phyloP scores from a whole-genome alignment of 2,797 vertebrate genomes.

The Cuniculus paca region DNA sequence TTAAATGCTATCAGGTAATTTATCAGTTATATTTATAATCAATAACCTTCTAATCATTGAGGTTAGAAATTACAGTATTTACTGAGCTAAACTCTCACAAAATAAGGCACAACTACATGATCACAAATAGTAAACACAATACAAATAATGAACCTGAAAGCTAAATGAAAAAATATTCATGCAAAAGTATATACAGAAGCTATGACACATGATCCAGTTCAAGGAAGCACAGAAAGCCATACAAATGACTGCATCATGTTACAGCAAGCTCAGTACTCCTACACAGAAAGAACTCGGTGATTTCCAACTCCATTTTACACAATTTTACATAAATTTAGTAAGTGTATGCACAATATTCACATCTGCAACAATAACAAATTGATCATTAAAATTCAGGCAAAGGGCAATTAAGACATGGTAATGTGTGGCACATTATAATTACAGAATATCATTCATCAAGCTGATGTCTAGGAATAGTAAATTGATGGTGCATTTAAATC shows the following conservation, averaged over 20 bases:
- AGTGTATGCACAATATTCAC: constrained; percentile 89
- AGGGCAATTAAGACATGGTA: constrained; percentile 84
- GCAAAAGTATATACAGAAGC: constrained; percentile 88
- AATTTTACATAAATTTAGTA: constrained; percentile 88
- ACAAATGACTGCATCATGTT: constrained; percentile 79
- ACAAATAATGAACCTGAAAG: constrained; percentile 86
- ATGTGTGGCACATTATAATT: constrained; percentile 82
- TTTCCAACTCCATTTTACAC: constrained; percentile 86
- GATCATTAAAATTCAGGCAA: constrained; percentile 84
- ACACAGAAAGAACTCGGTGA: constrained; percentile 85
- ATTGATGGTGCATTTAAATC: constrained; percentile 80
- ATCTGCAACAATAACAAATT: constrained; percentile 87
- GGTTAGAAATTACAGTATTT: constrained; percentile 87
- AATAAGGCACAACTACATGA: constrained; percentile 94
- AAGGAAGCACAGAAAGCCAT: constrained; percentile 88
- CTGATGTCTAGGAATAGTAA: constrained; percentile 72
- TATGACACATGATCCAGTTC: constrained; percentile 87
- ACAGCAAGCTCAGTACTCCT: constrained; percentile 85
- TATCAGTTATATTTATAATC: constrained; percentile 83
- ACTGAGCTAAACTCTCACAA: constrained; percentile 87
- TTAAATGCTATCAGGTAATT: constrained; percentile 76
- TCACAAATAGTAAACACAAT: constrained; percentile 89
- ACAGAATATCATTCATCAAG: constrained; percentile 83
- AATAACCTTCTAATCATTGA: constrained; percentile 82
- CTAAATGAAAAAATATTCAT: constrained; percentile 87